Percentiles rank a stretch among this genome's conserved stretches.
Conservation (phyloP, 2,797 vertebrate genomes). For the Yasuhikotakia modesta region DNA sequence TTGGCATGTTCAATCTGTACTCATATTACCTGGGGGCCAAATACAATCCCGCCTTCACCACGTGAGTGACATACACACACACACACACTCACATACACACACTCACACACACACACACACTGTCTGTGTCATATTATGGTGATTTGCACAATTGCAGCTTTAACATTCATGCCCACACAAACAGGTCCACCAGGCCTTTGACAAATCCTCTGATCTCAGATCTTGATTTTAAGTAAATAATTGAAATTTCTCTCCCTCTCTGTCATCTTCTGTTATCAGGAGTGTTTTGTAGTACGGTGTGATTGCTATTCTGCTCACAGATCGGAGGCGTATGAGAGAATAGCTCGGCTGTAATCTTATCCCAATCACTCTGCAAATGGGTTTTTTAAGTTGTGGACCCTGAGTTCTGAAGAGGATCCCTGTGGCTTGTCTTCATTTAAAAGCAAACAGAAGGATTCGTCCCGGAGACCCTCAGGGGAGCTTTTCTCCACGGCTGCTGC, state of each 20-base stretch:
- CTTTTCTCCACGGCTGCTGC: background rate
- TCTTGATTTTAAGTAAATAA: background rate
- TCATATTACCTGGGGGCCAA: constrained; percentile 98
- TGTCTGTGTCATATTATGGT: too few species aligned
- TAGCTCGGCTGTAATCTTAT: constrained; percentile 20
- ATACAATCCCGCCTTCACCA: constrained; percentile 96
- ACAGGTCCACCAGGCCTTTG: too few species aligned
- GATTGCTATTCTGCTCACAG: constrained; percentile 34
- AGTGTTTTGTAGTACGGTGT: constrained; percentile 1
- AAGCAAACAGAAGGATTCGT: background rate
- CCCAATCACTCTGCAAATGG: constrained; percentile 5
- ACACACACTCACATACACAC: too few species aligned
- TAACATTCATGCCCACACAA: background rate
- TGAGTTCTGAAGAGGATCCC: constrained; percentile 7
- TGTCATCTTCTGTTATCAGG: constrained; percentile 39
- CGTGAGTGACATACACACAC: constrained; percentile 79
- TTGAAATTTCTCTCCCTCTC: background rate
- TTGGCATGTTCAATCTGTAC: constrained; percentile 98
- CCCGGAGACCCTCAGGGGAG: background rate
- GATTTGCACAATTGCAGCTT: too few species aligned
- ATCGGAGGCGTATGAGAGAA: constrained; percentile 4
- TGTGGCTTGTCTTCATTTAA: constrained; percentile 5
- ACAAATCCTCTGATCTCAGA: too few species aligned
- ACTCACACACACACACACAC: too few species aligned
- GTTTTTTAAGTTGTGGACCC: constrained; percentile 1